Evolutionary conservation across 2,797 vertebrate genomes (phyloP).

Genomic region (Tenualosa ilisha): DNA sequence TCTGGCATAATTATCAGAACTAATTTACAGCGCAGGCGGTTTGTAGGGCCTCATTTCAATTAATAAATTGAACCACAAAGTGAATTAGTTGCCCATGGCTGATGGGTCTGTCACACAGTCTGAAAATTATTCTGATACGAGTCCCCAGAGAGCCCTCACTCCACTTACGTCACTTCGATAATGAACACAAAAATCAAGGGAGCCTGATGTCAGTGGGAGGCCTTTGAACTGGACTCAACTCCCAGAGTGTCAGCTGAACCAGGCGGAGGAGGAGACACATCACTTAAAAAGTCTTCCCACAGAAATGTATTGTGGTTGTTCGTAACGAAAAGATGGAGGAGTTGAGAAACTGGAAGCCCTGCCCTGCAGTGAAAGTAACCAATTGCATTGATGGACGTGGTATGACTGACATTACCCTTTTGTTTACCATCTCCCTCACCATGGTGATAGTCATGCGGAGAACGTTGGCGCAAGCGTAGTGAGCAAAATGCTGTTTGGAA

Average conservation of each 20-base stretch:
- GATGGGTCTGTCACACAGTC: not conserved
- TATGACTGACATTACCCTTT: no score
- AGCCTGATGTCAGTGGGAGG: not conserved
- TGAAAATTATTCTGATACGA: not conserved
- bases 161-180: not conserved
- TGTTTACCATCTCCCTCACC: no score
- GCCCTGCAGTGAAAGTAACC: no score
- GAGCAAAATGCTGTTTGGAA: no score
- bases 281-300: no score
- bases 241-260: not conserved
- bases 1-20: not conserved
- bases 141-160: not conserved
- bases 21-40: not conserved
- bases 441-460: no score
- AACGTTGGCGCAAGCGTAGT: no score
- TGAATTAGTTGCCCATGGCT: conserved; percentile 9
- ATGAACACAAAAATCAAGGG: not conserved
- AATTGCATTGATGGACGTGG: no score
- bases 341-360: no score
- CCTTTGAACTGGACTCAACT: not conserved
- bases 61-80: conserved; percentile 5
- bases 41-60: conserved; percentile 9
- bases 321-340: no score
- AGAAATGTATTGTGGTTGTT: no score
- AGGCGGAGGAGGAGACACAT: no score